These are phyloP conservation scores for Gryllus longicercus DNA, from an alignment of 2,888 invertebrate species.

Conservation along the genomic window DNA sequence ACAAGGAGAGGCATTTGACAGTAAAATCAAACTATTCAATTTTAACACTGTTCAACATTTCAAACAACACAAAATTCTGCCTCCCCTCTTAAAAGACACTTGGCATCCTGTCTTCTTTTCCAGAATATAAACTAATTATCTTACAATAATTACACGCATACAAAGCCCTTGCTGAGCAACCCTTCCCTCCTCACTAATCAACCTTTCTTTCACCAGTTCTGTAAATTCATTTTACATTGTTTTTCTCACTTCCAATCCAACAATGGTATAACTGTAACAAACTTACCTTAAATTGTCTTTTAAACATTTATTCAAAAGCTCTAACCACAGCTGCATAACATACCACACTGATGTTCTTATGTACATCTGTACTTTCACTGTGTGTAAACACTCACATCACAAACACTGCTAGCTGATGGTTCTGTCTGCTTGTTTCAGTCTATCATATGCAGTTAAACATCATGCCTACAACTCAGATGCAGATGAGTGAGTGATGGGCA, in stretches of 20 bases:
- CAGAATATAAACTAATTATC: conserved; percentile 36
- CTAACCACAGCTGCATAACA: conserved; percentile 17
- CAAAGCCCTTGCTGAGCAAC: conserved; percentile 29
- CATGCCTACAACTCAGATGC: conserved; percentile 17
- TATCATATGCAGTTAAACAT: not conserved
- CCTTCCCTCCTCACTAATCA: conserved; percentile 26
- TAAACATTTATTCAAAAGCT: conserved; percentile 22
- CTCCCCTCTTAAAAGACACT: conserved; percentile 38
- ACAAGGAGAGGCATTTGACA: conserved; percentile 36
- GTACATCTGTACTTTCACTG: not conserved
- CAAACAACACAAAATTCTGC: conserved; percentile 36
- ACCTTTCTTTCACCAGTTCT: conserved; percentile 26
- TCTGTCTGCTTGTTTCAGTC: conserved; percentile 17
- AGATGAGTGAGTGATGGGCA: conserved; percentile 7
- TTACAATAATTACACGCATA: conserved; percentile 38
- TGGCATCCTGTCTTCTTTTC: conserved; percentile 36
- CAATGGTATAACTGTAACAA: conserved; percentile 32
- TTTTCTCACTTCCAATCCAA: conserved; percentile 20
- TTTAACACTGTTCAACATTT: conserved; percentile 38
- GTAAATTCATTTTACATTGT: not conserved
- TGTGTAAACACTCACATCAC: not conserved
- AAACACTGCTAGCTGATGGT: conserved; percentile 17
- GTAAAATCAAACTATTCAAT: conserved; percentile 35
- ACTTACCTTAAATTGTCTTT: conserved; percentile 34
- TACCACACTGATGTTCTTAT: conserved; percentile 17